phyloP scores from a whole-genome alignment of 1,140 invertebrate genomes.

The Helicorthomorpha holstii region DNA sequence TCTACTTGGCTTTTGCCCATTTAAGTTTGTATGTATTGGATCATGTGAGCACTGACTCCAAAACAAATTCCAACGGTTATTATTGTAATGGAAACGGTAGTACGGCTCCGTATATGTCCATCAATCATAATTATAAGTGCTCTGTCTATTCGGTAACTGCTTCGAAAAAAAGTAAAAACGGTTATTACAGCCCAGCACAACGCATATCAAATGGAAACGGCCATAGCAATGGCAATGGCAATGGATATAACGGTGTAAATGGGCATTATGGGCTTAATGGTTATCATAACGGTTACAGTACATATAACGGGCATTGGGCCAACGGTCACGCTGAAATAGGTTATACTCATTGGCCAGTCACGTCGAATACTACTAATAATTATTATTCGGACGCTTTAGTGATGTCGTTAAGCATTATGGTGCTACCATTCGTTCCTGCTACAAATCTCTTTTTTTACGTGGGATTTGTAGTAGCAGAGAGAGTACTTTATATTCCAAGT shows the following conservation, averaged over 20 bases:
- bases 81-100: neutral
- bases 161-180: neutral
- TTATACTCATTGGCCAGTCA: neutral
- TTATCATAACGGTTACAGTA: neutral
- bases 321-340: neutral
- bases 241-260: neutral
- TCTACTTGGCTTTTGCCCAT: constrained; percentile 35
- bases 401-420: constrained; percentile 54
- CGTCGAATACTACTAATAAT: too few species aligned
- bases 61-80: constrained; percentile 2
- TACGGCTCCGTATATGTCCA: neutral
- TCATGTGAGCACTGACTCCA: neutral
- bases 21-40: constrained; percentile 9
- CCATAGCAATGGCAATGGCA: too few species aligned
- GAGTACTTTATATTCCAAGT: constrained; percentile 53
- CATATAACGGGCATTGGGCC: neutral
- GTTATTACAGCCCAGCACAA: neutral
- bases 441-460: constrained; percentile 82
- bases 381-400: constrained; percentile 8
- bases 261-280: neutral
- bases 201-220: neutral
- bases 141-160: neutral
- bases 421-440: constrained; percentile 82
- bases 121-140: constrained; percentile 1
- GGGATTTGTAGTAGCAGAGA: constrained; percentile 90